Base-by-base conservation (phyloP, 2,797 vertebrate species). In the Parambassis ranga region DNA sequence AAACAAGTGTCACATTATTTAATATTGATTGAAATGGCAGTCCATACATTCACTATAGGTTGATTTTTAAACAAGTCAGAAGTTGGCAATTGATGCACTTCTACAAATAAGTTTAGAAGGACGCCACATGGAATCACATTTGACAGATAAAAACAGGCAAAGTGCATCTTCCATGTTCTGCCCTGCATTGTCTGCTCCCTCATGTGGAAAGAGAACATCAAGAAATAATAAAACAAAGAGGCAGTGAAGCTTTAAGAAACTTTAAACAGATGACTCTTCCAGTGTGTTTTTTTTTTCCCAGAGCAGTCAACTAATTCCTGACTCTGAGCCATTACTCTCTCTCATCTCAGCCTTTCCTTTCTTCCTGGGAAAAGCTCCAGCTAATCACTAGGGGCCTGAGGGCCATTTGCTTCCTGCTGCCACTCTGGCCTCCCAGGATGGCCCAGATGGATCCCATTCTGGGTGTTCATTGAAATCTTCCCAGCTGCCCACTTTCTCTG, bases 331-430 rank as follows among this genome's bases (percentile, higher is more conserved):
- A 64, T 53, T 50, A 39, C 42, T 33, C 56, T 67, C 14, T 43
- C 53, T 58, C 31, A 55, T 72, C 39, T 39, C 42, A 47, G 15
- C 33, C 19, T n/a, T 15, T 61, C 36, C 30, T 49, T 69, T 74
- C 31, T 81, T 70, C 36, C 71, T 1, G 44, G 81, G 80, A 83
- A 79, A 79, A 68, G 55, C 70, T 87, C 73, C 81, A 88, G 65
- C 67, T 80, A 80, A 75, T 77, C 55, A 41, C 63, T 57, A 64
- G 67, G 69, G 71, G 64, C 69, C 53, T 59, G 60, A 49, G 58
- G 65, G 65, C 67, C 71, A 73, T 87, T 84, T 80, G 62, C 71
- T 66, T 85, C 77, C 70, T 80, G 43, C 49, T 75, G 78, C 65
- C 58, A 71, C 71, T 71, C 69, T 65, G 65, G 71, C 71, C 77